These are phyloP conservation scores for Enteromius mattozi DNA, from an alignment of 2,797 vertebrate species.

Conservation along the genomic window DNA sequence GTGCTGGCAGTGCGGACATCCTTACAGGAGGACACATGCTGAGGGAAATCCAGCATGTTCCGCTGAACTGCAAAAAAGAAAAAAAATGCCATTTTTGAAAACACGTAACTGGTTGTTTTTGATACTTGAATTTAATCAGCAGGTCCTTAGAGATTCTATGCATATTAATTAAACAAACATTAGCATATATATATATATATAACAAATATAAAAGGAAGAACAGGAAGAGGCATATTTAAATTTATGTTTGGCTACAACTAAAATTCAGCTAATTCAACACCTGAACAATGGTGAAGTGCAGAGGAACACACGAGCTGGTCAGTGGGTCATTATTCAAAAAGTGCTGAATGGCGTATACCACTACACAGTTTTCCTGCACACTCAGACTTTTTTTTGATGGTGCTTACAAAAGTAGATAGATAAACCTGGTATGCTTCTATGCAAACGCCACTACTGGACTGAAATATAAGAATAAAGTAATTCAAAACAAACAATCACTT, in stretches of 20 bases:
- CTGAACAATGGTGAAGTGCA: conserved; percentile 58
- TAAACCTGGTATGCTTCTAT: conserved; percentile 13
- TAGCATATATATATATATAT: too few relatives aligned
- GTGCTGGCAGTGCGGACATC: conserved; percentile 89
- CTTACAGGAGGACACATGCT: conserved; percentile 90
- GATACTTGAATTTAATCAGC: background rate
- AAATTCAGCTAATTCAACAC: conserved; percentile 11
- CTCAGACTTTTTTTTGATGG: conserved; percentile 54
- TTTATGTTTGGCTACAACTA: background rate
- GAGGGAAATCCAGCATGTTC: conserved; percentile 95
- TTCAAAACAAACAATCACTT: background rate
- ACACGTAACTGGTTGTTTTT: background rate
- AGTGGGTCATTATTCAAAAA: conserved; percentile 72
- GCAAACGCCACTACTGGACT: background rate
- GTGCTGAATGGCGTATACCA: conserved; percentile 72
- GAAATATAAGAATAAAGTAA: background rate
- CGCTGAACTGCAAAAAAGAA: conserved; percentile 80
- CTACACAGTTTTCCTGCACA: conserved; percentile 66
- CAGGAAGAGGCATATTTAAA: background rate
- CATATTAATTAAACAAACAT: background rate
- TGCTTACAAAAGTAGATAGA: conserved; percentile 60
- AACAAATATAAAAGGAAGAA: background rate
- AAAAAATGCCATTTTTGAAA: background rate
- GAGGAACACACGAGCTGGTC: conserved; percentile 56
- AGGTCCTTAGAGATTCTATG: background rate